Base-by-base conservation (phyloP, 1,140 invertebrate genomes). In the Polypedilum vanderplanki region DNA sequence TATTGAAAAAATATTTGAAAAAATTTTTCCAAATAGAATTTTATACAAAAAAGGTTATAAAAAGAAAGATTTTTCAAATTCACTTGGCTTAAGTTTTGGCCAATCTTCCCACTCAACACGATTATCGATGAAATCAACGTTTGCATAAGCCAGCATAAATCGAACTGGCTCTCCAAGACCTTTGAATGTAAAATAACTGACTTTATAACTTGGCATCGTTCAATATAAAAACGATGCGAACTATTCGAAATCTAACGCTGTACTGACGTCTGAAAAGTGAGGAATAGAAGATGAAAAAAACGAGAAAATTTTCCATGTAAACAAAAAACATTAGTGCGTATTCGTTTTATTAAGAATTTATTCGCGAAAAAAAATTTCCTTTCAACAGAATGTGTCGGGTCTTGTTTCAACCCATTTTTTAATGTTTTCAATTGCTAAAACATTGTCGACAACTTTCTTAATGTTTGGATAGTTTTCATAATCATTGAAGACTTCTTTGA, bases 381-480 rank as follows among this genome's bases (percentile, higher is more conserved):
- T 46, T 15, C 8, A 9, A 46, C 46, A 57, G 8, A 12, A 12
- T 3, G 83, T 80, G 10, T 85, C 79, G 12, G 88, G 88, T 41
- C 88, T 84, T 76, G 86, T 87, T 74, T 85, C 88, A 20, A 90
- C 83, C 88, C 89, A 91, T 10, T 81, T 84, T 77, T 90, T 91
- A 76, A 91, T 88, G 0, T 80, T 78, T 7, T 89, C 88, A 74
- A 88, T 74, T 5, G 80, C 79, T 0, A 85, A 78, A 24, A 90
- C 85, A 75, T 86, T 86, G 3, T 87, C 83, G 2, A 81, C 83
- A 1, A 90, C 78, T 10, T 81, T 81, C 76, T 86, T 85, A 74
- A 90, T 76, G 76, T 86, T 86, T 5, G 86, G 85, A 77, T 87
- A 87, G 2, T 87, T 86, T 17, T 86, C 86, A 40, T 87, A 77